Base-by-base conservation (phyloP, 1,140 invertebrate species). In the Drosophila nasuta region DNA sequence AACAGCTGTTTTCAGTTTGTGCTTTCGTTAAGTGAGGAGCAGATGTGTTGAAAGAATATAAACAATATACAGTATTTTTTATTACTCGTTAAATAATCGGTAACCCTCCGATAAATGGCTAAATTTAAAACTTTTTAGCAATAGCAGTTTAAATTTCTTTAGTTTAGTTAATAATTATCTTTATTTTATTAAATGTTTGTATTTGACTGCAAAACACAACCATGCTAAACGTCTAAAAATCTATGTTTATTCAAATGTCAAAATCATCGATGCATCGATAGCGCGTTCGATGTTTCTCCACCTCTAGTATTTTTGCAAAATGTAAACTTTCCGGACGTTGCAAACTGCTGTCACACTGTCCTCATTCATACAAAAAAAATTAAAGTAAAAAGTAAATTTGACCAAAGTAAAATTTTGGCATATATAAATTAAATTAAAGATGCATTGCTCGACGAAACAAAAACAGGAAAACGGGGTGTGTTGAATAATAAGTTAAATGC, bases 351-450 rank as follows among this genome's bases (percentile, higher is more conserved):
- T 52, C 72, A 75, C 72, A 63, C 72, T 63, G 51, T 57, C 17
- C 46, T 30, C 52, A 56, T 38, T 60, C 48, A 68, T 68, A 60
- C 62, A 58, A 66, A 66, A 41, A 41, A 64, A 63, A 54, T 60
- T 72, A 46, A 56, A 68, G 28, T 59, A 33, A 33, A 67, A 60
- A 60, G 30, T 68, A 38, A 49, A 49, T 17, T 69, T 68, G 20
- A 56, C 33, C 60, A 54, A 66, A 58, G 10, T 67, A 59, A 8
- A 60, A 58, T 57, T 74, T 62, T 49, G 65, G 65, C 25, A 35
- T 46, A 70, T 30, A 51, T 6, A 46, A 70, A 20, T 56, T 63
- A 63, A 69, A 38, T 38, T 75, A 63, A 75, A 75, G 41, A 75
- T 75, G 72, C 43, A 48, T 30, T 38, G 41, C 38, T 48, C 17